phyloP scores from a whole-genome alignment of 1,140 invertebrate species.

The Calosoma granatense region DNA sequence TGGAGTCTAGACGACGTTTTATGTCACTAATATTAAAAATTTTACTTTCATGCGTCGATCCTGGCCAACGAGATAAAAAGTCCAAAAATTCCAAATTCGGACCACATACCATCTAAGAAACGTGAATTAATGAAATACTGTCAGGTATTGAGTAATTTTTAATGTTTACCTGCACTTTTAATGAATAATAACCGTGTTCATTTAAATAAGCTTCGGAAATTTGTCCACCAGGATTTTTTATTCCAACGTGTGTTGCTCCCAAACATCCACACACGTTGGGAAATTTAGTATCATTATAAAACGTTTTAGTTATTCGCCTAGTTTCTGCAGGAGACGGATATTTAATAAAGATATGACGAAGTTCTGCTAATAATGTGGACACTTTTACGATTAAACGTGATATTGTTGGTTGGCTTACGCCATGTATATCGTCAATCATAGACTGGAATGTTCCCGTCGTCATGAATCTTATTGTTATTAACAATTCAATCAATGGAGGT shows the following conservation, averaged over 20 bases:
- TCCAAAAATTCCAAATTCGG: conserved; percentile 1
- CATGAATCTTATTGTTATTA: neutral
- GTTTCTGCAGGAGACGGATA: neutral
- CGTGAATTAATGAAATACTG: neutral
- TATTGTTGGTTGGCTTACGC: neutral
- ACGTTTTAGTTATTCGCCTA: neutral
- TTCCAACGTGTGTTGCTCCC: neutral
- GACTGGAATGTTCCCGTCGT: neutral
- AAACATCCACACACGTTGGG: neutral
- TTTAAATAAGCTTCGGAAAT: conserved; percentile 4
- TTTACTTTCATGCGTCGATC: neutral
- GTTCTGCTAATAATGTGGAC: neutral
- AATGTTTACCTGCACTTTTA: neutral
- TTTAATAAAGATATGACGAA: neutral
- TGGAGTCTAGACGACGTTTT: neutral
- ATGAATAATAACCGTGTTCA: conserved; percentile 4
- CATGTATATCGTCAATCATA: neutral
- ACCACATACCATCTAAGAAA: neutral
- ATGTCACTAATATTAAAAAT: conserved; percentile 1
- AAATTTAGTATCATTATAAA: neutral
- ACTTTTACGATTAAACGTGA: neutral
- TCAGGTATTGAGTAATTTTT: neutral
- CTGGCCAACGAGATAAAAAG: neutral
- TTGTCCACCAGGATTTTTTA: conserved; percentile 1
- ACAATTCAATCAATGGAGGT: neutral